Base-by-base conservation (phyloP, 1,140 invertebrate species). In the Nebria ingens region DNA sequence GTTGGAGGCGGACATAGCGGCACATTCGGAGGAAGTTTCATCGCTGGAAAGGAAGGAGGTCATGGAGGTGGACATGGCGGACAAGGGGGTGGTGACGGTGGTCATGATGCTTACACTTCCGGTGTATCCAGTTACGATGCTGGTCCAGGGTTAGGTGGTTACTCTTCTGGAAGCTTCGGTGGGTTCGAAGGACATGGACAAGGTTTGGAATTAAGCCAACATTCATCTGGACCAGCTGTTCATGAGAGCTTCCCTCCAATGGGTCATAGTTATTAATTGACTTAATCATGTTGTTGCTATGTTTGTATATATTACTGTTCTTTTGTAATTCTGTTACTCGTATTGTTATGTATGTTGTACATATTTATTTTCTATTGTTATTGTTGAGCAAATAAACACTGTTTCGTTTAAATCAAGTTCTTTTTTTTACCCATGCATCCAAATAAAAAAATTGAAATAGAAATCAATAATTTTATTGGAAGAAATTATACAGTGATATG, bases 311-410 rank as follows among this genome's bases (percentile, higher is more conserved):
- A 17, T 45, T 12, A 45, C 9, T 45, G 17, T 45, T 45, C 17
- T n/a, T n/a, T n/a, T n/a, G n/a, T n/a, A n/a, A n/a, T n/a, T 11
- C 40, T 11, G 9, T 45, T 45, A 6, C 40, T 45, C 6, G 9
- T 12, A 45, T 17, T 45, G 40, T 17, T 45, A 4, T 45, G 6
- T 17, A 45, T 45, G 40, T 45, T 45, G 40, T 45, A 45, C 15
- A 45, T 45, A 45, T 45, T 45, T 45, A 45, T 45, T 45, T 45
- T n/a, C 17, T 45, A 17, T 45, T 45, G 15, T 45, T 45, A 45
- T 45, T 45, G 40, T 45, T 45, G 40, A 45, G 15, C 40, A 11
- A 12, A 12, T 12, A 45, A 45, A 45, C 15, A 45, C 6, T 45
- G 3, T 45, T 45, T 17, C 17, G 6, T 45, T 6, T 12, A 9